phyloP scores from a whole-genome alignment of 2,113 vertebrate genomes.

The Larimichthys polyactis region DNA sequence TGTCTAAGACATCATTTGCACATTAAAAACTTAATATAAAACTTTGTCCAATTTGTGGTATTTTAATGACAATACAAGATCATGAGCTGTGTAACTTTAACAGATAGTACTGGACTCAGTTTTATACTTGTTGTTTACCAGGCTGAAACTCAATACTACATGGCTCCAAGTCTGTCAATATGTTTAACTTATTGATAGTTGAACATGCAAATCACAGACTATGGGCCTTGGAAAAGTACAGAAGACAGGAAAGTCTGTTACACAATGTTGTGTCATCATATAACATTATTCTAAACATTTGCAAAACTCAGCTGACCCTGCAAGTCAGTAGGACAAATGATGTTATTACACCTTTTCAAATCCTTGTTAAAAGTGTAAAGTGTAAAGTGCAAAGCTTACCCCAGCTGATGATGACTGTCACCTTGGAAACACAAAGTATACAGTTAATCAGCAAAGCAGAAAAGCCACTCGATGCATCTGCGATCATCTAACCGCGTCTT shows the following conservation, averaged over 20 bases:
- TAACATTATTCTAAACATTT: no score
- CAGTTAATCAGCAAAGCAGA: not conserved
- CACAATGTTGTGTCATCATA: no score
- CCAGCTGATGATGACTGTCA: not conserved
- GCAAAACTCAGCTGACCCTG: no score
- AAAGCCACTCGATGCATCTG: conserved; percentile 29
- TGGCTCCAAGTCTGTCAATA: no score
- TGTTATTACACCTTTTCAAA: no score
- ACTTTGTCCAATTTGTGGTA: not conserved
- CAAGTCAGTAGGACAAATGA: no score
- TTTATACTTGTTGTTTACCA: not conserved
- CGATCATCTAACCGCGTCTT: conserved; percentile 36
- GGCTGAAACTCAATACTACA: no score
- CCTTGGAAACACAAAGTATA: not conserved
- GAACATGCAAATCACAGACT: not conserved
- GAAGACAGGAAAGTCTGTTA: no score
- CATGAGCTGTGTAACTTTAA: not conserved
- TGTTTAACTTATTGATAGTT: not conserved
- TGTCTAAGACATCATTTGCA: not conserved
- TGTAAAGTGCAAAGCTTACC: not conserved
- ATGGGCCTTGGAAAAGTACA: not conserved
- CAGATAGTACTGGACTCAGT: not conserved
- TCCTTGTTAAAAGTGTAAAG: no score
- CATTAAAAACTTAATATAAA: not conserved
- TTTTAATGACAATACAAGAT: not conserved